Conservation (phyloP, 2,797 vertebrate species). For the Tapera naevia region DNA sequence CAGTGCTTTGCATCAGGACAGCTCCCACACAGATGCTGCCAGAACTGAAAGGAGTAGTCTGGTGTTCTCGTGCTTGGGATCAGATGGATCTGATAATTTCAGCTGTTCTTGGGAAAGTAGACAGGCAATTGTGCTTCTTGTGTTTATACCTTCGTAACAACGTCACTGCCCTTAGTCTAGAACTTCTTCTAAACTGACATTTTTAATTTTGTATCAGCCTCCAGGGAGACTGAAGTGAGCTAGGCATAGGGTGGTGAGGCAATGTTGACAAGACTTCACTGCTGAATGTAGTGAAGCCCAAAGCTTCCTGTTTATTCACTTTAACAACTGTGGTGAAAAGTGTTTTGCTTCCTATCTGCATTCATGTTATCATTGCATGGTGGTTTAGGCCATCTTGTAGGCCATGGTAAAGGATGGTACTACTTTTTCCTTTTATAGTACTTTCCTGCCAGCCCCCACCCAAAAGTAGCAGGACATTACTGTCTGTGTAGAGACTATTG, state of each 20-base stretch:
- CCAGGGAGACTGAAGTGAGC: neutral
- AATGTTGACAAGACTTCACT: neutral
- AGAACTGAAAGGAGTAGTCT: neutral
- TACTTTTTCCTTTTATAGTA: neutral
- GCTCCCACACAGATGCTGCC: neutral
- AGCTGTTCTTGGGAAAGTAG: neutral
- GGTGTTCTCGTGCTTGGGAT: neutral
- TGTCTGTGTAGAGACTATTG: fast-evolving
- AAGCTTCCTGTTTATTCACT: neutral
- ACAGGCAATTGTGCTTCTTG: neutral
- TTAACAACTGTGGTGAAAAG: neutral
- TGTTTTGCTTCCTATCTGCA: fast-evolving
- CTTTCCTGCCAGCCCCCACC: fast-evolving
- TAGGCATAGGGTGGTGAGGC: neutral
- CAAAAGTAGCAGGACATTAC: neutral
- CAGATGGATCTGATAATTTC: neutral
- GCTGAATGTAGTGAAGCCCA: neutral
- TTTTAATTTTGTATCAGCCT: neutral
- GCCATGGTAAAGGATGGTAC: neutral
- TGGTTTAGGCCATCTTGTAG: neutral
- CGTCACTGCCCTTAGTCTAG: fast-evolving
- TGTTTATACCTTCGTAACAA: neutral
- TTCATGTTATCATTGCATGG: neutral
- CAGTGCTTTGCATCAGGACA: neutral
- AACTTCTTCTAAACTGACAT: neutral